Evolutionary conservation across 2,113 vertebrate genomes (phyloP).

Genomic region (Nycticebus coucang): DNA sequence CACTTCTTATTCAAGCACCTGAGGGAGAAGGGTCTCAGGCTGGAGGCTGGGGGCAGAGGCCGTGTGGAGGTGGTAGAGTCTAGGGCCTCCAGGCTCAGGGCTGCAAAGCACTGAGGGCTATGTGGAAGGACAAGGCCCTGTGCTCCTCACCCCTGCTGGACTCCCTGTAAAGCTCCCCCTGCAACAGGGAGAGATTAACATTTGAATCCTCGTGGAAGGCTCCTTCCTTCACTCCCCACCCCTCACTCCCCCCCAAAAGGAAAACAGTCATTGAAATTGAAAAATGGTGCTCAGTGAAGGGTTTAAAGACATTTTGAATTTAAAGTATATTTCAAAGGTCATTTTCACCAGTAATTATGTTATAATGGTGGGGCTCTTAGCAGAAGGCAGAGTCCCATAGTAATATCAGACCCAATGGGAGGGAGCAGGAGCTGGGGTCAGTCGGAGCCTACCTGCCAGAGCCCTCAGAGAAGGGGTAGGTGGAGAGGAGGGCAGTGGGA

Average conservation of each 20-base stretch:
- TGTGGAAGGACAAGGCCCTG: background rate
- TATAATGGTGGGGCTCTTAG: conserved; percentile 86
- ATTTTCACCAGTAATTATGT: conserved; percentile 89
- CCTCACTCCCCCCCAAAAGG: conserved; percentile 71
- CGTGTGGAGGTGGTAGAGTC: background rate
- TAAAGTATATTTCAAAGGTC: conserved; percentile 90
- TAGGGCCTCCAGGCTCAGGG: background rate
- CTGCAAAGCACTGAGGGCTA: background rate
- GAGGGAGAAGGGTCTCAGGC: background rate
- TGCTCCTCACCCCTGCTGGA: background rate
- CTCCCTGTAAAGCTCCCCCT: conserved; percentile 58
- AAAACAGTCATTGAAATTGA: conserved; percentile 86
- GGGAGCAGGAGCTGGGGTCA: conserved; percentile 54
- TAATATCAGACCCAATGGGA: conserved; percentile 78
- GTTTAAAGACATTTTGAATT: conserved; percentile 89
- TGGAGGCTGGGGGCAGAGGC: background rate
- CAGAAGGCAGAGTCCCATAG: conserved; percentile 79
- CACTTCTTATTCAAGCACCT: background rate
- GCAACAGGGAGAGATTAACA: conserved; percentile 71
- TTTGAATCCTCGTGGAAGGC: conserved; percentile 70
- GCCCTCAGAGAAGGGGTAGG: background rate
- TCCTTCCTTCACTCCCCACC: conserved; percentile 63
- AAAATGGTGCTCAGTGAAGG: conserved; percentile 87
- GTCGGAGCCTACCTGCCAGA: background rate
- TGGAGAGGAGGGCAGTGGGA: accelerated